Conservation (phyloP, 2,113 vertebrate genomes). For the Patagioenas fasciata region DNA sequence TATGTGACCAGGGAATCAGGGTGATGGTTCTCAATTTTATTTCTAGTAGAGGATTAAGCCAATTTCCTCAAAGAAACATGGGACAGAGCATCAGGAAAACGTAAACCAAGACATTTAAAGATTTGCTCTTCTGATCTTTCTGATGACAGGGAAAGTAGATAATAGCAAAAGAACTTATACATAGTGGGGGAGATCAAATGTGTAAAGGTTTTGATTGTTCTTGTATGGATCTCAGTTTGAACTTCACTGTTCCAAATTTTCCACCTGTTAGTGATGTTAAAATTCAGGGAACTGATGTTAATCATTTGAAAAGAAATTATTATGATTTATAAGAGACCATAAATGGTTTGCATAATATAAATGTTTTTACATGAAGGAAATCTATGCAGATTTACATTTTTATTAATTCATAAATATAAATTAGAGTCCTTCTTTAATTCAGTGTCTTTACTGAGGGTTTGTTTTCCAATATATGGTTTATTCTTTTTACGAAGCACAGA, state of each 20-base stretch:
- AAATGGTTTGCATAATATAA: constrained; percentile 55
- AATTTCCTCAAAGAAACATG: not conserved
- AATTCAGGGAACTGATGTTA: constrained; percentile 42
- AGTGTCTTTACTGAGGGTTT: constrained; percentile 26
- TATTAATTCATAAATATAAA: constrained; percentile 68
- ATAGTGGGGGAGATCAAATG: not conserved
- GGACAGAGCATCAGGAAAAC: not conserved
- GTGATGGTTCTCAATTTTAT: not conserved
- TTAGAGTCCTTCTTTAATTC: constrained; percentile 56
- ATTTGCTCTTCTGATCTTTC: not conserved
- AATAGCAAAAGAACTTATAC: not conserved
- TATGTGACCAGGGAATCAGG: not conserved
- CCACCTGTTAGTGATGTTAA: constrained; percentile 36
- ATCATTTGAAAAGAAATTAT: constrained; percentile 42
- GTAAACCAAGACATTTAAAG: not conserved
- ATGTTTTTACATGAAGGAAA: constrained; percentile 65
- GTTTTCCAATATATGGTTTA: constrained; percentile 13
- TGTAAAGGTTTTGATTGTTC: not conserved
- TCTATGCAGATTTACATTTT: constrained; percentile 67
- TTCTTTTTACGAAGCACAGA: constrained; percentile 34
- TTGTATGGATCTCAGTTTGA: not conserved
- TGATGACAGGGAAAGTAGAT: not conserved
- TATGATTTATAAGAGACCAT: constrained; percentile 59
- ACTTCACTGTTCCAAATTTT: constrained; percentile 26
- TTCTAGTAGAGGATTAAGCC: not conserved